phyloP scores from a whole-genome alignment of 2,797 vertebrate species.

The Knipowitschia caucasica region DNA sequence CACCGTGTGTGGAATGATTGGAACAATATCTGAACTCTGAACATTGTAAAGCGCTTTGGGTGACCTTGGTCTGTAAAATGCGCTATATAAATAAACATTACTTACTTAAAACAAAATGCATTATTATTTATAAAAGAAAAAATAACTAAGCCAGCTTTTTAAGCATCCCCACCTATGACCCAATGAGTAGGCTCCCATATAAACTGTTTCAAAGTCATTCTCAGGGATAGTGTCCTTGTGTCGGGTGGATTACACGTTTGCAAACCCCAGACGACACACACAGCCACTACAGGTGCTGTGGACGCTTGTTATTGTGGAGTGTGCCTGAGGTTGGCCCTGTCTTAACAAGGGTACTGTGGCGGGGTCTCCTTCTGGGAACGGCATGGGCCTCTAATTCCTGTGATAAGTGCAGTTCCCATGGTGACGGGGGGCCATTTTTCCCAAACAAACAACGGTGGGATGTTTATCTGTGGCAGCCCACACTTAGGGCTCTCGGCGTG shows the following conservation, averaged over 20 bases:
- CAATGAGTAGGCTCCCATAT: not conserved
- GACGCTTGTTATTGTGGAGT: conserved; percentile 60
- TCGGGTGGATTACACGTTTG: conserved; percentile 42
- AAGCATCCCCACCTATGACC: not conserved
- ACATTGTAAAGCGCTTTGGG: too few relatives aligned
- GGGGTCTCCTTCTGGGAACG: conserved; percentile 78
- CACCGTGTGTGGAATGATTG: too few relatives aligned
- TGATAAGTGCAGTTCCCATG: conserved; percentile 86
- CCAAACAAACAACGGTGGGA: conserved; percentile 84
- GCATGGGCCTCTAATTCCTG: conserved; percentile 85
- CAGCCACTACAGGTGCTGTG: conserved; percentile 62
- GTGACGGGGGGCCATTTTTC: conserved; percentile 80
- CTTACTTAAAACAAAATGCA: too few relatives aligned
- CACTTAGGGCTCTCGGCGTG: conserved; percentile 71
- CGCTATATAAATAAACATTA: too few relatives aligned
- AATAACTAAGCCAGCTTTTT: not conserved
- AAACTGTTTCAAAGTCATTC: conserved; percentile 18
- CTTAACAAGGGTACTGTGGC: conserved; percentile 68
- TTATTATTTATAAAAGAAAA: too few relatives aligned
- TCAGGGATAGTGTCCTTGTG: conserved; percentile 16
- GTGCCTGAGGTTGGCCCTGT: conserved; percentile 52
- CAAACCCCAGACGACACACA: conserved; percentile 39
- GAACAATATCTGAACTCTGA: too few relatives aligned
- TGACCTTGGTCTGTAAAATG: too few relatives aligned
- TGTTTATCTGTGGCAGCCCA: conserved; percentile 85